Conservation (phyloP, 2,113 vertebrate species). For the Scalopus aquaticus region DNA sequence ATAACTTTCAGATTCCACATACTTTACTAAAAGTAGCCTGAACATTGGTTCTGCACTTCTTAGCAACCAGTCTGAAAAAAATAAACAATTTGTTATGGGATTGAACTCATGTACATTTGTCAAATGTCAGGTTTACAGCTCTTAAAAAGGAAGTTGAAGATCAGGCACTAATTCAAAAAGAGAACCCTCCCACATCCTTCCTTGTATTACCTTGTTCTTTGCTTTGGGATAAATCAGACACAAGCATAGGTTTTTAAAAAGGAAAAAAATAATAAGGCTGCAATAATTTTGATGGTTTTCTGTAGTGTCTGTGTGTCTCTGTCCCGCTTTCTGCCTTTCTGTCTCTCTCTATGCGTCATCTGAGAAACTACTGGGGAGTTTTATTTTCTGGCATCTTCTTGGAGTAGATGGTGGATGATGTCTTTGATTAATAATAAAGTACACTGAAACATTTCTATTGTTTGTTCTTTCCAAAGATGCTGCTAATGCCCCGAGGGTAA, state of each 20-base stretch:
- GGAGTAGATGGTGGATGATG: background rate
- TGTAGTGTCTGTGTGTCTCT: background rate
- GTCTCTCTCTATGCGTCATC: background rate
- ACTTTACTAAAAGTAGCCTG: background rate
- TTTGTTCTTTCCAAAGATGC: conserved; percentile 20
- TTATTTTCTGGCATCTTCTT: background rate
- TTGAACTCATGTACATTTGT: background rate
- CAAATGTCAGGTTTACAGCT: background rate
- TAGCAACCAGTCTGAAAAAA: background rate
- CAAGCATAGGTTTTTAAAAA: background rate
- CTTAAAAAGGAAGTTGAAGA: background rate
- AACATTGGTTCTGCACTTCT: background rate
- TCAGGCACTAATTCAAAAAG: background rate
- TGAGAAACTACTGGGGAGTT: background rate
- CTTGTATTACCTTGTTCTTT: background rate
- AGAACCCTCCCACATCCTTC: background rate
- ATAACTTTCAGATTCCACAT: background rate
- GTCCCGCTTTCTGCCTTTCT: background rate
- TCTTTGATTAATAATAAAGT: background rate
- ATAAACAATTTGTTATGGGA: background rate
- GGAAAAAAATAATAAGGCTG: background rate
- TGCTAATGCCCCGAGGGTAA: background rate
- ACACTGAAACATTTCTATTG: background rate
- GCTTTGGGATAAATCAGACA: background rate
- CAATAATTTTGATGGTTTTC: background rate